phyloP scores from a whole-genome alignment of 2,888 invertebrate species.

The Hoplodrina blanda region DNA sequence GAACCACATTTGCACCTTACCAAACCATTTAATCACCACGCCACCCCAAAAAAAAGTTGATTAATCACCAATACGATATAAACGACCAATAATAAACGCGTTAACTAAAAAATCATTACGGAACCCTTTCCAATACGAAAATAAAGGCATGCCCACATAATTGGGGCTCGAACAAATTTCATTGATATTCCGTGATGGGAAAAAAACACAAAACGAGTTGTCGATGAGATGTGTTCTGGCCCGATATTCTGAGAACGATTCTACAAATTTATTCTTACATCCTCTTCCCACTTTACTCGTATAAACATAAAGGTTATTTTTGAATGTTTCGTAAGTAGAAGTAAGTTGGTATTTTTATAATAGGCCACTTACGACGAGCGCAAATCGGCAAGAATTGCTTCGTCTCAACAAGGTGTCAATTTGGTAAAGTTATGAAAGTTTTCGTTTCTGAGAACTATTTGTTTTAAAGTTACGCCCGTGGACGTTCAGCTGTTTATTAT shows the following conservation, averaged over 20 bases:
- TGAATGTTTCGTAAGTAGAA: conserved; percentile 8
- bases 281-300: conserved; percentile 35
- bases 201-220: conserved; percentile 86
- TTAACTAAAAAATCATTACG: conserved; percentile 73
- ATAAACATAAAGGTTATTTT: conserved; percentile 60
- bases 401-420: conserved; percentile 90
- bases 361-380: conserved; percentile 88
- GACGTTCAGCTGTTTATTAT: conserved; percentile 79
- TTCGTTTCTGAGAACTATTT: conserved; percentile 88
- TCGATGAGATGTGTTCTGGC: conserved; percentile 86
- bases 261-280: conserved; percentile 65
- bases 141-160: conserved; percentile 86
- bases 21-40: conserved; percentile 60
- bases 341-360: conserved; percentile 81
- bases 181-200: conserved; percentile 90
- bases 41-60: conserved; percentile 57
- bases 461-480: conserved; percentile 84
- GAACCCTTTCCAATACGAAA: conserved; percentile 76
- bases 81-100: conserved; percentile 67
- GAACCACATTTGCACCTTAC: conserved; percentile 66
- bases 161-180: conserved; percentile 89
- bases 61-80: conserved; percentile 67
- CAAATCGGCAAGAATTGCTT: conserved; percentile 89
- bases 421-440: conserved; percentile 90
- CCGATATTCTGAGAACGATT: conserved; percentile 81